Conservation (phyloP, 1,140 invertebrate genomes). For the Zaprionus ornatus region DNA sequence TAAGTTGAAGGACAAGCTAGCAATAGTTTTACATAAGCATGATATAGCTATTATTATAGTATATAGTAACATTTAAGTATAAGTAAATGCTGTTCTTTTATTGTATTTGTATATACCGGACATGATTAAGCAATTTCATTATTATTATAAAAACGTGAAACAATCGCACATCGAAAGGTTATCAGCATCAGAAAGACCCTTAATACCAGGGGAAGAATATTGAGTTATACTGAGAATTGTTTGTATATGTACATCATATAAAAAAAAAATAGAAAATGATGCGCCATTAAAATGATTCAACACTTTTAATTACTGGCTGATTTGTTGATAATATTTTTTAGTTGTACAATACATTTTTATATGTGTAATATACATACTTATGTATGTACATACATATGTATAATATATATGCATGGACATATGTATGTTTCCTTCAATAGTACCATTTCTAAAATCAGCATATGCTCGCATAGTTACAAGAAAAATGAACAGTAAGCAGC, state of each 20-base stretch:
- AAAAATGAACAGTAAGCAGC: neutral
- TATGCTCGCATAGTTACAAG: neutral
- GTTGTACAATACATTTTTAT: neutral
- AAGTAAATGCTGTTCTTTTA: neutral
- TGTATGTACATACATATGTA: neutral
- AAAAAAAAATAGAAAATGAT: conserved; percentile 1
- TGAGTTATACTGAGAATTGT: neutral
- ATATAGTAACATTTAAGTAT: neutral
- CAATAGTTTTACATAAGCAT: neutral
- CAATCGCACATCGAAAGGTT: conserved; percentile 10
- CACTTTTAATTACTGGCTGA: conserved; percentile 24
- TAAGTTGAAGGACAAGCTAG: neutral
- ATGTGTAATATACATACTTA: neutral
- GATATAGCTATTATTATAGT: neutral
- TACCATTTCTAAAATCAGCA: neutral
- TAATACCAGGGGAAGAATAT: conserved; percentile 6
- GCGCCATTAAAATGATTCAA: conserved; percentile 56
- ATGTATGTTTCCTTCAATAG: neutral
- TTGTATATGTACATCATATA: conserved; percentile 8
- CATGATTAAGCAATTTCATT: conserved; percentile 35
- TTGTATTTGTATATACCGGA: conserved; percentile 18
- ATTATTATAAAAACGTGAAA: conserved; percentile 9
- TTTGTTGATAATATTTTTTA: neutral
- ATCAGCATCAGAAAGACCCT: conserved; percentile 21
- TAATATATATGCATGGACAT: neutral